Conservation (phyloP, 2,888 invertebrate species). For the Pyralis farinalis region DNA sequence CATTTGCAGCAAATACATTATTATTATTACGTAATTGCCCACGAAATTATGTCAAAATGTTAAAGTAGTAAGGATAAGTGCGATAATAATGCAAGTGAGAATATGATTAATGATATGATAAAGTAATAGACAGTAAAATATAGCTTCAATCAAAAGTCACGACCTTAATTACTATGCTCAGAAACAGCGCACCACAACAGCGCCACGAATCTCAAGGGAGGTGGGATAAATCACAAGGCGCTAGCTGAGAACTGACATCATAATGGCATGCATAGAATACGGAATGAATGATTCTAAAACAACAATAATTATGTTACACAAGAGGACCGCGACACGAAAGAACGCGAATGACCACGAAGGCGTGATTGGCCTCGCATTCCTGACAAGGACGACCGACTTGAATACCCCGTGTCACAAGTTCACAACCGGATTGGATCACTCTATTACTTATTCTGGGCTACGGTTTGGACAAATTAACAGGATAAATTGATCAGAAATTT, state of each 20-base stretch:
- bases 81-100: neutral
- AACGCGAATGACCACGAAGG: slow-evolving; percentile 58
- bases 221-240: slow-evolving; percentile 33
- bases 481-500: slow-evolving; percentile 13
- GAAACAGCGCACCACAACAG: neutral
- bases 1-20: neutral
- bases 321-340: slow-evolving; percentile 60
- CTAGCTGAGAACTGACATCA: slow-evolving; percentile 46
- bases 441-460: no score
- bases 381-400: slow-evolving; percentile 71
- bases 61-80: neutral
- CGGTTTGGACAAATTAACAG: slow-evolving; percentile 22
- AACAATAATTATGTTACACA: slow-evolving; percentile 61
- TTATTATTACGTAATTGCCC: neutral
- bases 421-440: slow-evolving; percentile 27
- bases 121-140: neutral
- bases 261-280: slow-evolving; percentile 60
- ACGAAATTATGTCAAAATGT: neutral
- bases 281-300: slow-evolving; percentile 54
- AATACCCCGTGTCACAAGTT: slow-evolving; percentile 32
- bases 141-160: slow-evolving; percentile 1
- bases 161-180: neutral
- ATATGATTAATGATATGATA: neutral
- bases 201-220: slow-evolving; percentile 8
- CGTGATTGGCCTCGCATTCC: slow-evolving; percentile 78